These are phyloP conservation scores for Synergus gifuensis DNA, from an alignment of 2,888 invertebrate genomes.

Conservation along the genomic window DNA sequence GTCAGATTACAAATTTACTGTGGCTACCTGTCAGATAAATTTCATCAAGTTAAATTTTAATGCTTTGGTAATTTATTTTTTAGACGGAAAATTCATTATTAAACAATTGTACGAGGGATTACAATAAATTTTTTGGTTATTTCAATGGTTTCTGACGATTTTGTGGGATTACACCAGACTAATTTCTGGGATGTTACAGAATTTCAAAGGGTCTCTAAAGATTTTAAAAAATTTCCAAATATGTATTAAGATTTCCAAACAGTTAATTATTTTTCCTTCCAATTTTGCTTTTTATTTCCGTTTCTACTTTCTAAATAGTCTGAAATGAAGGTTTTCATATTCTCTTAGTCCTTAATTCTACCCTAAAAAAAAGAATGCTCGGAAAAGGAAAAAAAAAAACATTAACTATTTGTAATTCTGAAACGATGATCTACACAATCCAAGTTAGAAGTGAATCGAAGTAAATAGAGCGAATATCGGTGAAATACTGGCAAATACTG, in stretches of 20 bases:
- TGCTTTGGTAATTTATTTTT: not conserved
- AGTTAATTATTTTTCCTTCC: no score
- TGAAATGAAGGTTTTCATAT: not conserved
- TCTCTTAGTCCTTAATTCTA: not conserved
- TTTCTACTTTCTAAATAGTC: no score
- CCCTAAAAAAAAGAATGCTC: not conserved
- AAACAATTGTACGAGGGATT: not conserved
- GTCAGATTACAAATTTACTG: not conserved
- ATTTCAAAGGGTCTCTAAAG: no score
- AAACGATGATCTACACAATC: not conserved
- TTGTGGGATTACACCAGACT: no score
- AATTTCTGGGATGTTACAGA: no score
- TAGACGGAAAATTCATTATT: not conserved
- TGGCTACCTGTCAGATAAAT: not conserved
- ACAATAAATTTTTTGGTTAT: no score
- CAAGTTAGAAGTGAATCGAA: not conserved
- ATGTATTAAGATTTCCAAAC: no score
- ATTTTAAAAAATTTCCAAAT: no score
- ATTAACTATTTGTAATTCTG: not conserved
- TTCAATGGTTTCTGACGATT: no score
- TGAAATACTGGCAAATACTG: not conserved
- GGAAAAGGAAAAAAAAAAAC: not conserved
- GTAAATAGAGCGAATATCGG: constrained; percentile 19
- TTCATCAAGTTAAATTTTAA: not conserved
- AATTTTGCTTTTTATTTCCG: no score